A percentile compares a stretch with the other conserved stretches of the same genome.
Conservation (phyloP, 1,140 invertebrate genomes). For the Caligus rogercresseyi region DNA sequence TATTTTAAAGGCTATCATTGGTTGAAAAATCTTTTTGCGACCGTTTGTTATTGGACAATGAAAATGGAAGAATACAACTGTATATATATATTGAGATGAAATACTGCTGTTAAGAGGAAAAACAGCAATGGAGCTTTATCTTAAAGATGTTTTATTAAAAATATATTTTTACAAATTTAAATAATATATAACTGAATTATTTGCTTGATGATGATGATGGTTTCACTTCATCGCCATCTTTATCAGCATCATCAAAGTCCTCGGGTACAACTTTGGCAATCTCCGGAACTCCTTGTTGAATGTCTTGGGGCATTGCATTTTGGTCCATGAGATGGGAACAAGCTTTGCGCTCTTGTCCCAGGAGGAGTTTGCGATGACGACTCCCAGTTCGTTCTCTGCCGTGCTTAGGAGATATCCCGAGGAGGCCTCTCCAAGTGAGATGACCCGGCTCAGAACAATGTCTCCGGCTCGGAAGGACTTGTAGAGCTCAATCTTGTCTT, state of each 20-base stretch:
- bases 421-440: conserved; percentile 42
- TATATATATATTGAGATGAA: too few species aligned
- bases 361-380: conserved; percentile 76
- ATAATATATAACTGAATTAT: too few species aligned
- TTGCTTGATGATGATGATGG: too few species aligned
- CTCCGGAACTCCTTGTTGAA: conserved; percentile 54
- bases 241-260: background rate
- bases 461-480: conserved; percentile 63
- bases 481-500: conserved; percentile 72
- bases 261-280: conserved; percentile 50
- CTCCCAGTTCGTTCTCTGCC: conserved; percentile 82
- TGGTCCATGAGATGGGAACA: conserved; percentile 84
- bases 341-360: conserved; percentile 39
- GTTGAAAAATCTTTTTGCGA: too few species aligned
- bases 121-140: too few species aligned
- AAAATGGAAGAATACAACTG: too few species aligned
- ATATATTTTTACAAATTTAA: too few species aligned
- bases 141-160: too few species aligned
- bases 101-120: too few species aligned
- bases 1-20: too few species aligned
- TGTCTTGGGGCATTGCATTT: conserved; percentile 86
- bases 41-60: too few species aligned
- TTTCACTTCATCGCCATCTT: too few species aligned
- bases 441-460: conserved; percentile 71
- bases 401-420: conserved; percentile 21